Base-by-base conservation (phyloP, 2,797 vertebrate genomes). In the Austrolebias charrua region DNA sequence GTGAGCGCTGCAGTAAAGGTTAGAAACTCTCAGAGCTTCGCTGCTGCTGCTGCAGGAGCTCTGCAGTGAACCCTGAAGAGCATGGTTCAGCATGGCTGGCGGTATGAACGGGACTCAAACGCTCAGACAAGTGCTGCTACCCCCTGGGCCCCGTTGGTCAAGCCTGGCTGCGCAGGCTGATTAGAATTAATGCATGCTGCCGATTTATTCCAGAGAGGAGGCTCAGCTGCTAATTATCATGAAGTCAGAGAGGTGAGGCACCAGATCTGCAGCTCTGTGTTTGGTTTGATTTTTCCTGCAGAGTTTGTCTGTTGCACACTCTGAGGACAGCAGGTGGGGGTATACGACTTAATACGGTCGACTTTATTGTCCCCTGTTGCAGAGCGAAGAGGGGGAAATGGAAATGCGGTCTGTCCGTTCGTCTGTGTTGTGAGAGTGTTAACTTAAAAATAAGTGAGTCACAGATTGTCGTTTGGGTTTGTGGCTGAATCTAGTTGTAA, bases 161-260 rank as follows among this genome's bases (percentile, higher is more conserved):
- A 76, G 89, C 80, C 80, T 83, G 86, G 79, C 84, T 90, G 76
- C 82, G 79, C 84, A 54, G 47, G 14, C 85, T 90, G 86, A 92
- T 91, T 90, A 89, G 78, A 88, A 90, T 91, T 77, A 90, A 90
- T 90, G 82, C 82, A 72, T 61, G 72, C 46, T 68, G 69, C 76
- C 79, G 86, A 80, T 90, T 87, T 87, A 86, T 86, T 86, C 73
- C 78, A 84, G 79, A 82, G 82, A 49, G 58, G 69, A 85, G 81
- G 69, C 78, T 74, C 62, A 53, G 65, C 77, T 81, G 67, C 65
- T 86, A 79, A 87, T 90, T 84, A 88, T 85, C 81, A 79, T 86
- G 76, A 85, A 87, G 85, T 81, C 71, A 63, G 69, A 70, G 77
- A 73, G 82, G 78, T 69, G 82, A 85, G 75, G 65, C 35, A 60